A percentile compares a stretch with the other conserved stretches of the same genome.
These are phyloP conservation scores for Rhodinocichla rosea DNA, from an alignment of 2,113 vertebrate species.

Conservation along the genomic window DNA sequence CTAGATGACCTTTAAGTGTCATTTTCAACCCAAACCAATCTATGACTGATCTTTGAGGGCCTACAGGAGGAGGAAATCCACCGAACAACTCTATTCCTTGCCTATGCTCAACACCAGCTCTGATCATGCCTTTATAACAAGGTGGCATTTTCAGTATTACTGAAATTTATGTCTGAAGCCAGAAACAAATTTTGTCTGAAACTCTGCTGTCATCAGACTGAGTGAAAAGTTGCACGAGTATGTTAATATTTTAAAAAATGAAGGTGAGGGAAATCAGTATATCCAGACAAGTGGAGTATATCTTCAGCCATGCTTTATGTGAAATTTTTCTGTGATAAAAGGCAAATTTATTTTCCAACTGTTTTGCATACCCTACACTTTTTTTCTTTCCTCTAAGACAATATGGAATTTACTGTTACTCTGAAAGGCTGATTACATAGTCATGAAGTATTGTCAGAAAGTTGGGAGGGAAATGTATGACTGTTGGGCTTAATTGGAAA, in stretches of 20 bases:
- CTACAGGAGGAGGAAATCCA: fast-evolving
- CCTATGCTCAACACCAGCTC: neutral
- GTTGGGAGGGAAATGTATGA: neutral
- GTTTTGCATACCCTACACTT: neutral
- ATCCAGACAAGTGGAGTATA: neutral
- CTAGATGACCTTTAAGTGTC: neutral
- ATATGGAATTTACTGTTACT: neutral
- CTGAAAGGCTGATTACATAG: neutral
- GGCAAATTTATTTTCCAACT: neutral
- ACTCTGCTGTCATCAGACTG: fast-evolving
- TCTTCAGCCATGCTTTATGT: neutral
- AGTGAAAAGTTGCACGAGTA: neutral
- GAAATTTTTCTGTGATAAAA: neutral
- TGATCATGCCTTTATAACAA: neutral
- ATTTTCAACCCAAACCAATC: neutral
- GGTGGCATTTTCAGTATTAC: neutral
- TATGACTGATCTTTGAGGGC: neutral
- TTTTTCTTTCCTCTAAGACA: neutral
- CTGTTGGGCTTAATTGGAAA: neutral
- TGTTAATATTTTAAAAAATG: neutral
- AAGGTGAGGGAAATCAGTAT: neutral
- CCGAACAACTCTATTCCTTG: neutral
- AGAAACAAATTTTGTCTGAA: neutral
- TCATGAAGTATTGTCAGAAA: neutral
- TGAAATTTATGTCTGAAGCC: neutral